Percentiles rank a stretch among this genome's conserved stretches.
phyloP scores from a whole-genome alignment of 2,113 vertebrate genomes.

The Lonchura striata region DNA sequence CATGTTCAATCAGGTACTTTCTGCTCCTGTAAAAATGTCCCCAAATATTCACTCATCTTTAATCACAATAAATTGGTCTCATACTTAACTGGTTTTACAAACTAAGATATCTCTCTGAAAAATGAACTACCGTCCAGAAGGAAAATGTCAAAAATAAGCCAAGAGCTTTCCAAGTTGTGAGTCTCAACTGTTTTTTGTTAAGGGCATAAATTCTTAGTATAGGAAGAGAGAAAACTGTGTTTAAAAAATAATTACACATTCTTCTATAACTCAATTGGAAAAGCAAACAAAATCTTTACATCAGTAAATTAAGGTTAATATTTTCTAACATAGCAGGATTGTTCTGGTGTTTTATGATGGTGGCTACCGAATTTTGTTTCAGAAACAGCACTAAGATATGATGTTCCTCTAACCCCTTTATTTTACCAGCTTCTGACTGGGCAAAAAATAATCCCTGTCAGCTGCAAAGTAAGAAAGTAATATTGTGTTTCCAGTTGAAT shows the following conservation, averaged over 20 bases:
- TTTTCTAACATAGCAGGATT: not conserved
- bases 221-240: not conserved
- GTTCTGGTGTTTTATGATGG: not conserved
- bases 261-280: not conserved
- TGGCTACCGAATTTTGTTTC: not conserved
- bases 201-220: not conserved
- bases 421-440: conserved; percentile 27
- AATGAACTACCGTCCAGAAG: not conserved
- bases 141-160: not conserved
- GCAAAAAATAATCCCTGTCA: conserved; percentile 14
- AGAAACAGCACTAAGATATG: not conserved
- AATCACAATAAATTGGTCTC: not conserved
- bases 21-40: not conserved
- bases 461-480: conserved; percentile 15
- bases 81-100: not conserved
- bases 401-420: not conserved
- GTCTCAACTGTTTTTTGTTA: not conserved
- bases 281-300: not conserved
- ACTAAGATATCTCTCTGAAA: not conserved
- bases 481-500: conserved; percentile 4
- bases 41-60: not conserved
- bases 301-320: not conserved
- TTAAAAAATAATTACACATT: not conserved
- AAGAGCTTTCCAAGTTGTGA: not conserved
- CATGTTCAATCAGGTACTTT: not conserved